Evolutionary conservation across 1,140 invertebrate genomes (phyloP), one percentile per base, ranked within the genome.

Genomic region (Ganaspis sp.): DNA sequence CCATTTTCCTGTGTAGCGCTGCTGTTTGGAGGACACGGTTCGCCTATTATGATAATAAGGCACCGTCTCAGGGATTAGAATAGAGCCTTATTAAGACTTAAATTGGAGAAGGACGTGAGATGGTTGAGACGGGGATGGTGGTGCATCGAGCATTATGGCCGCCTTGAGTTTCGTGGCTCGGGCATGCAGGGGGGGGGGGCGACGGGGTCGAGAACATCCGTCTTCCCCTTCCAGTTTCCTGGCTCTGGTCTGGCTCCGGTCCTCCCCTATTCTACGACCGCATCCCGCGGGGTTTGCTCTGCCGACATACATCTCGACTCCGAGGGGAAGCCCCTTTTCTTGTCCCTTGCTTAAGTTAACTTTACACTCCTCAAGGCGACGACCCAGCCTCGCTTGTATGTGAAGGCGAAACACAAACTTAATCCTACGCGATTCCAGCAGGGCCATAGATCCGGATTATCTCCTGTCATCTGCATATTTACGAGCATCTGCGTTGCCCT

Each of bases 191-290:
- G 82, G 84, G 80, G 82, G 79, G 82, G 83, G 88, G 86, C 85
- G n/a, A n/a, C 82, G 80, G 87, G 85, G 84, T 87, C 89, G 88
- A 88, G 89, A 85, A 89, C 88, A 91, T 91, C 84, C 85, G 90
- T 91, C 90, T 91, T 91, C 88, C 84, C 86, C 86, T 83, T 85
- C 86, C 80, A 81, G 17, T 11, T 9, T 73, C 64, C 77, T 9
- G 74, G n/a, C 42, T 45, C 45, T 73, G 79, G 76, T 76, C n/a
- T n/a, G n/a, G n/a, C 75, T 45, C 80, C 72, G 69, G 76, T 76
- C 83, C 81, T 83, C 81, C 77, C 85, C 74, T 81, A 81, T 84
- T 82, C 83, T 79, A 86, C 85, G 81, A 87, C 84, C 83, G 74
- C 82, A 77, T 87, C 80, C 84, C 83, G 82, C 80, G 81, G 77